Evolutionary conservation across 2,888 invertebrate species (phyloP), one percentile per base, ranked within the genome.

Genomic region (Aethes cnicana): DNA sequence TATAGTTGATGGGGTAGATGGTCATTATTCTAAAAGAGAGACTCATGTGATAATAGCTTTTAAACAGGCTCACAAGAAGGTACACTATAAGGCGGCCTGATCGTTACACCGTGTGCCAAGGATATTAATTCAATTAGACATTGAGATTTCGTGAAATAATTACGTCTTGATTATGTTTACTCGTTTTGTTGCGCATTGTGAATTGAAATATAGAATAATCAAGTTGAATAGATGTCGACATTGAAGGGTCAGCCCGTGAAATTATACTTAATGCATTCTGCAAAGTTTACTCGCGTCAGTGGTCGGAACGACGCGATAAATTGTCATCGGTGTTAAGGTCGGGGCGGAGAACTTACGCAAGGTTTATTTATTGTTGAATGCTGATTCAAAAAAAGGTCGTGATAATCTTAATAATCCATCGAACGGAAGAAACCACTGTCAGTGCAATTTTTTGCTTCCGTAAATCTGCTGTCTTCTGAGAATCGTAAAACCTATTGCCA

Each of bases 321-420:
- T 74, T 77, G 71, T 78, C 77, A 84, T 76, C 69, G 63, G 74
- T 82, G 87, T 76, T 84, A 84, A 85, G 87, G 84, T 72, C 75
- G 59, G 57, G 69, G 68, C 61, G 53, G 36, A 59, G 21, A 14
- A 14, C 63, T 77, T 73, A 67, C 58, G 72, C 71, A 76, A 81
- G 71, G 71, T 71, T 77, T 74, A 60, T 74, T 74, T 66, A 68
- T 64, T 55, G 61, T 68, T 58, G 59, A 58, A 57, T 63, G 33
- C 9, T 25, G 17, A 42, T 46, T 30, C 16, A 35, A 28, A 12
- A 32, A 23, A 32, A 37, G 30, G 37, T 23, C n/a, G 9, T 25
- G 26, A 41, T 8, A 16, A 42, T 42, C 30, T 14, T 12, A 21
- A 14, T 30, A 18, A 37, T 18, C n/a, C 20, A 6, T 5, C 21